Evolutionary conservation across 2,888 invertebrate genomes (phyloP), one percentile per base, ranked within the genome.

Genomic region (Drosophila tripunctata): DNA sequence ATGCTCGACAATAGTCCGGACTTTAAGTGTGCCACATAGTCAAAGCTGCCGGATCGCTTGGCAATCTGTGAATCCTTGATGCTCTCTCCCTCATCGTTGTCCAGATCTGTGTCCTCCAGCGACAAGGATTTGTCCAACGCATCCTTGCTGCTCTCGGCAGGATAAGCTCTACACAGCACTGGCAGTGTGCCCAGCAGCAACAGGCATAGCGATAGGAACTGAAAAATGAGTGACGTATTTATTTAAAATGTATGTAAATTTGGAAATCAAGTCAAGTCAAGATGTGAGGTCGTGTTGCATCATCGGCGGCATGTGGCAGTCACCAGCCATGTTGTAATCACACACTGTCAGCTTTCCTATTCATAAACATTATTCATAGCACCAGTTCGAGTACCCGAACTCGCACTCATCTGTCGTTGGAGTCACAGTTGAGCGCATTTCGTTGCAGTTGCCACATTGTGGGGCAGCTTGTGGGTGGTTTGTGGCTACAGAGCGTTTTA

Each of bases 11-110:
- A 66, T 35, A 91, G 68, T 24, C 91, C 90, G 17, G 90, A 89
- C 69, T 90, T 91, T 1, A 91, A 36, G 64, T 90, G 90, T 24
- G 88, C 77, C 43, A 91, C 87, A 68, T 91, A 89, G 62, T 91
- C 91, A 33, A 90, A 90, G 62, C 91, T 89, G 47, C 91, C 91
- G 7, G 91, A 91, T 5, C 91, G 84, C 56, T 91, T 91, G 12
- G 87, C 63, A 38, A 91, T 86, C 60, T 89, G 87, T 31, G 89
- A 88, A 0, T 89, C 89, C 67, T 87, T 84, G 17, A 88, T 80
- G 47, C 86, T 89, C 62, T 87, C 89, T 27, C 89, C 84, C 31
- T 88, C 76, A 10, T 90, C 90, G 50, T 74, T 89, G 67, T 90
- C 90, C 69, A 89, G 80, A 50, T 85, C 78, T 33, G 83, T 86